Evolutionary conservation across 2,888 invertebrate genomes (phyloP), one percentile per base, ranked within the genome.

Genomic region (Tuta absoluta): DNA sequence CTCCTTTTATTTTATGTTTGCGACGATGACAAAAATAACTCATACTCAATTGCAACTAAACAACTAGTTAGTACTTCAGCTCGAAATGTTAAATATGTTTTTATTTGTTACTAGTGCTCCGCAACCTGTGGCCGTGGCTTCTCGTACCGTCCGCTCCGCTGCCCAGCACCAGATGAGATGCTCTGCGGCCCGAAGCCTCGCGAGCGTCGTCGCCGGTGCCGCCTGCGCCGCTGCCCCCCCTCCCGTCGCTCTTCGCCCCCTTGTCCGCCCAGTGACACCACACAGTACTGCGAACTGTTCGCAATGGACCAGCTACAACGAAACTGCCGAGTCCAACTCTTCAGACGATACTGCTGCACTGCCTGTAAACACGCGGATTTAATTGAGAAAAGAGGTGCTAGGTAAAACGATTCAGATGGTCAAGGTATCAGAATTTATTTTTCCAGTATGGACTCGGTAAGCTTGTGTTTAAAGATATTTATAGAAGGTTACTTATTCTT

Each of bases 341-440:
- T 94, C 71, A 91, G 91, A 67, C 89, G 88, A 68, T 85, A 93
- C 62, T 95, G 95, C 73, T 95, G 95, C 73, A 91, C 92, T 71
- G 84, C 93, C 0, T 93, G 93, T 66, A 77, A 77, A 59, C 73
- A 76, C 24, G 72, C 81, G 4, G 80, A 79, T 17, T 70, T 63
- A 8, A 45, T 64, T 45, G 65, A 65, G 2, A 51, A 63, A n/a
- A 57, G 63, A 51, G 65, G 64, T 14, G 51, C 49, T 11, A 69
- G 69, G 37, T 68, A 70, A 45, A 62, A 11, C 5, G 53, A 10
- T 19, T n/a, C n/a, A 51, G 8, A 1, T 33, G 7, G 2, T n/a
- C 11, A 14, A 33, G 2, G 28, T 24, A 33, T 56, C 24, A n/a
- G 23, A 56, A 33, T 33, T 56, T 33, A 53, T n/a, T 11, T 23